phyloP scores from a whole-genome alignment of 2,113 vertebrate genomes.

The Ptilonorhynchus violaceus region DNA sequence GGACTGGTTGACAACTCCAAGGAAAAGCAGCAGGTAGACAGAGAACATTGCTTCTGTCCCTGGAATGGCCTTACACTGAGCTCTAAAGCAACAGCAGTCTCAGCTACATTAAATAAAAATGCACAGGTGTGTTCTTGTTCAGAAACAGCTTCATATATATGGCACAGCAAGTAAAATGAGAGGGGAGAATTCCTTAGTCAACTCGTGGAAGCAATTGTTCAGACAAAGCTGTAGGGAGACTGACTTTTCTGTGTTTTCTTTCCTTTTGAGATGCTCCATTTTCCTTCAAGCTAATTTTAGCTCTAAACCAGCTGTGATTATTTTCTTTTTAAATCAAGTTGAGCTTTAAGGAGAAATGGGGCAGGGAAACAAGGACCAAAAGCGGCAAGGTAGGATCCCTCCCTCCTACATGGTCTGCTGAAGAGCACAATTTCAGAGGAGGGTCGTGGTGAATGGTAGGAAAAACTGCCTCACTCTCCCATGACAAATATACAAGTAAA shows the following conservation, averaged over 20 bases:
- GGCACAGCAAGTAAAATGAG: not conserved
- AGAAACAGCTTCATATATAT: not conserved
- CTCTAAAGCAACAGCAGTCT: not conserved
- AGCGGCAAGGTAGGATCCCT: not conserved
- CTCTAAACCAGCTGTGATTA: not conserved
- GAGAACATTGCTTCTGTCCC: not conserved
- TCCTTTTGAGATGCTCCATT: not conserved
- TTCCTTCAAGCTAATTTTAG: not conserved
- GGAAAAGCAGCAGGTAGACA: not conserved
- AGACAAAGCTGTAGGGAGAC: not conserved
- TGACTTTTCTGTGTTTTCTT: not conserved
- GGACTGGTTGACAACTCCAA: not conserved
- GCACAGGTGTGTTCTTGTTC: not conserved
- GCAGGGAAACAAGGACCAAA: not conserved
- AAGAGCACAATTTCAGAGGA: not conserved
- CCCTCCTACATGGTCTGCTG: not conserved
- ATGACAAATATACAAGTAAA: not conserved
- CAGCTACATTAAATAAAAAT: not conserved
- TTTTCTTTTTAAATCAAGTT: constrained; percentile 11
- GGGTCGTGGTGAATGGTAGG: not conserved
- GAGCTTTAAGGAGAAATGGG: not conserved
- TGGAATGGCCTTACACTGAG: not conserved
- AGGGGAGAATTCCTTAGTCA: not conserved
- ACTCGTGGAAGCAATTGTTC: not conserved
- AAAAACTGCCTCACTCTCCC: not conserved